These are phyloP conservation scores for Drosophila nigromelanica DNA, from an alignment of 1,140 invertebrate species.

Conservation along the genomic window DNA sequence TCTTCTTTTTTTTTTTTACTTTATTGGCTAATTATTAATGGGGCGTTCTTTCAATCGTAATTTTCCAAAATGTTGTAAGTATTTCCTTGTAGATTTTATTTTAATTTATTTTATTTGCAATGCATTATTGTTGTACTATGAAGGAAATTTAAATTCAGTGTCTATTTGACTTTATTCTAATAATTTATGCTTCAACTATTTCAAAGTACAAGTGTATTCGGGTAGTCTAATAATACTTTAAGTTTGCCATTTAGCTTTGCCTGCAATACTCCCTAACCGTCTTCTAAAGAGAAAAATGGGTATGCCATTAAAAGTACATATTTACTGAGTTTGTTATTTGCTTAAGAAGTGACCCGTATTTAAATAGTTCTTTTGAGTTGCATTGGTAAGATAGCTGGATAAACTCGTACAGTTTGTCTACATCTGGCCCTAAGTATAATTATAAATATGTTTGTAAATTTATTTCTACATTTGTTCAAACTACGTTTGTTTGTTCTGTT, in stretches of 20 bases:
- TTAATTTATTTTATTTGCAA: no score
- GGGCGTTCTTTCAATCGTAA: background rate
- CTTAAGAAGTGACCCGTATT: slow-evolving; percentile 75
- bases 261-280: slow-evolving; percentile 5
- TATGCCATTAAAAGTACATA: slow-evolving; percentile 4
- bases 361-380: slow-evolving; percentile 53
- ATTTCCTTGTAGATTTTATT: background rate
- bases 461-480: slow-evolving; percentile 23
- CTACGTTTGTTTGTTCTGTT: slow-evolving; percentile 4
- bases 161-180: slow-evolving; percentile 24
- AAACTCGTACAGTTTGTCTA: slow-evolving; percentile 24
- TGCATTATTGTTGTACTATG: slow-evolving; percentile 16
- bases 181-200: slow-evolving; percentile 23
- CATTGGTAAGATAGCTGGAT: slow-evolving; percentile 27
- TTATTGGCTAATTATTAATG: no score
- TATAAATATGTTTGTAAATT: slow-evolving; percentile 29
- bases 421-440: slow-evolving; percentile 30
- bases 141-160: slow-evolving; percentile 6
- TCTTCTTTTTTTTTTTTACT: no score
- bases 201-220: slow-evolving; percentile 16
- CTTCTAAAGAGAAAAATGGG: slow-evolving; percentile 15
- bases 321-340: slow-evolving; percentile 12
- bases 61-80: background rate
- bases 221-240: slow-evolving; percentile 34
- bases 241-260: slow-evolving; percentile 5